A percentile compares a stretch with the other conserved stretches of the same genome.
phyloP scores from a whole-genome alignment of 2,113 vertebrate genomes.

The Calypte anna region DNA sequence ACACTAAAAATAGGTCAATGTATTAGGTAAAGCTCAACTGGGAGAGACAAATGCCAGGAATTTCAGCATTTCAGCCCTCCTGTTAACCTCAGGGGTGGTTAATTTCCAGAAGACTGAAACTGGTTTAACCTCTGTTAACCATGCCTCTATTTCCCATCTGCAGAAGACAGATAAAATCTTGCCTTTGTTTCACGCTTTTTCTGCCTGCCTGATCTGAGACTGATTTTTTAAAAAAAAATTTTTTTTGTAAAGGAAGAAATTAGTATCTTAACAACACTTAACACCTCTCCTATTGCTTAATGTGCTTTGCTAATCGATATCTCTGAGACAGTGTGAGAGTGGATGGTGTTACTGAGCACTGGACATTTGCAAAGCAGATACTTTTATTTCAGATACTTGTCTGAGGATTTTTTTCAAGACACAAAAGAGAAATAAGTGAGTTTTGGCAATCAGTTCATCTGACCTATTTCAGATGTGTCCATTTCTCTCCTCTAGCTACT shows the following conservation, averaged over 20 bases:
- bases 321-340: not conserved
- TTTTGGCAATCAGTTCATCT: not conserved
- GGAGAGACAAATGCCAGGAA: not conserved
- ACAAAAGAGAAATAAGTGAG: not conserved
- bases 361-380: not conserved
- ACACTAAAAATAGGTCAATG: not conserved
- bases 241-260: not conserved
- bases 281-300: not conserved
- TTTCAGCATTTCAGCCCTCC: not conserved
- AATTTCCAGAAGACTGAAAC: constrained; percentile 9
- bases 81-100: not conserved
- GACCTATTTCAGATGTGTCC: not conserved
- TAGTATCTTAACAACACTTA: not conserved
- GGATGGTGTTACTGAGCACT: not conserved
- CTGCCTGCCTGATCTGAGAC: not conserved
- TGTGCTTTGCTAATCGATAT: constrained; percentile 4
- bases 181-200: not conserved
- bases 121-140: not conserved
- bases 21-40: not conserved
- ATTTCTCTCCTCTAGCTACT: not conserved
- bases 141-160: not conserved
- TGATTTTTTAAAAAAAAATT: too few relatives aligned
- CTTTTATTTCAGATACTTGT: not conserved
- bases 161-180: not conserved
- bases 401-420: not conserved